These are phyloP conservation scores for Microctonus brassicae DNA, from an alignment of 2,888 invertebrate genomes.

Conservation along the genomic window DNA sequence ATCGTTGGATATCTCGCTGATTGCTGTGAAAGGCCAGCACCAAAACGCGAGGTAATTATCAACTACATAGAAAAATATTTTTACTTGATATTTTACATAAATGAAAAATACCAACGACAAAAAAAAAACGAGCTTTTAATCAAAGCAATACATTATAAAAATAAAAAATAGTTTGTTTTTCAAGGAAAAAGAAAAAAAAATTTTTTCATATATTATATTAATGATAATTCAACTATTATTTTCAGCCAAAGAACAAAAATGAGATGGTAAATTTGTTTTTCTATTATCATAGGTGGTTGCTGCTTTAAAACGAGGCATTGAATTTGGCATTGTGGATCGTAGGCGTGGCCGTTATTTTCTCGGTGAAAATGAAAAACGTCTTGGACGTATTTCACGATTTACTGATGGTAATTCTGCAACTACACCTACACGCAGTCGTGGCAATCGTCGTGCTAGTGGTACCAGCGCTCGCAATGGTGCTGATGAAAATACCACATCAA, in stretches of 20 bases:
- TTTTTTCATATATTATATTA: too few species aligned
- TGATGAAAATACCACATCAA: not conserved
- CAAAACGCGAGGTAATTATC: conserved; percentile 51
- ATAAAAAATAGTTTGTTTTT: too few species aligned
- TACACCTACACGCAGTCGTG: conserved; percentile 1
- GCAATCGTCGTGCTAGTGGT: not conserved
- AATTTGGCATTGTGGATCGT: conserved; percentile 53
- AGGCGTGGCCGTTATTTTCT: conserved; percentile 49
- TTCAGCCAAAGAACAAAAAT: too few species aligned
- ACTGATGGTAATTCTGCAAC: not conserved
- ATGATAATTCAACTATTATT: too few species aligned
- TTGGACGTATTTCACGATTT: conserved; percentile 9
- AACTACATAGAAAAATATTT: not conserved
- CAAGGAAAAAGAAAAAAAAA: too few species aligned
- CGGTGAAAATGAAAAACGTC: conserved; percentile 26
- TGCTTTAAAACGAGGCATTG: conserved; percentile 51
- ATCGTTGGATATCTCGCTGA: conserved; percentile 51
- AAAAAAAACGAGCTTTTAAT: too few species aligned
- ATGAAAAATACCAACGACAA: too few species aligned
- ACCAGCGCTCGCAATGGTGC: not conserved
- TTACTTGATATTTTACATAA: not conserved
- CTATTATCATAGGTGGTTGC: conserved; percentile 43
- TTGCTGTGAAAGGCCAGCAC: conserved; percentile 41
- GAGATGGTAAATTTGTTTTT: too few species aligned
- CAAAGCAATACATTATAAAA: too few species aligned